Base-by-base conservation (phyloP, 2,888 invertebrate genomes). In the Caenorhabditis sp. region DNA sequence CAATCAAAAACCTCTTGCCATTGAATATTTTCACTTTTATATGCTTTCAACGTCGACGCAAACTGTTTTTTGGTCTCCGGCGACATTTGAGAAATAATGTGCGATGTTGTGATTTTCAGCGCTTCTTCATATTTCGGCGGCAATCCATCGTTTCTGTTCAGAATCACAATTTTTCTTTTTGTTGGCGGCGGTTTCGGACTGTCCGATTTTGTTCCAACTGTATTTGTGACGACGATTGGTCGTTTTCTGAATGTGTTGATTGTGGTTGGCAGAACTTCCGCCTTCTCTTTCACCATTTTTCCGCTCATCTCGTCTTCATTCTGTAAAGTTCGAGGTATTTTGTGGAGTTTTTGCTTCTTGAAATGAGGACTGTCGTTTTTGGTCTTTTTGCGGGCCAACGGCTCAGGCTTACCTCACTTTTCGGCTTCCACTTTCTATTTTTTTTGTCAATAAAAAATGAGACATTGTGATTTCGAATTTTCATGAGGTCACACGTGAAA, bases 1-100 rank as follows among this genome's bases (percentile, higher is more conserved):
- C 64, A 37, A 12, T 66, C 66, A 23, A 67, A 67, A 19, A 71
- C 59, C 19, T 71, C 63, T 24, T 66, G 54, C 66, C 63, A 71
- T 23, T 54, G 23, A 8, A 67, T 66, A 23, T 1, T 54, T 17
- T 26, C 24, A n/a, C 59, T 8, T 64, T 71, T 71, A 23, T 71
- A 71, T 17, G 58, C 64, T 59, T 62, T 66, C 24, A 71, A 50
- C 5, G 67, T 62, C 5, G 63, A 55, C 1, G 59, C 63, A 24
- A 71, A 71, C 21, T 66, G 63, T 21, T 64, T 67, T 43, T 71
- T 66, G 17, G 21, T 43, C 12, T 8, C 24, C 24, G 19, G 5
- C 24, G 54, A 21, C 31, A 70, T 66, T 6, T 60, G 54, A 59
- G 66, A 58, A 10, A 66, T 27, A 1, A 71, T 36, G 21, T 66